phyloP scores from a whole-genome alignment of 2,888 invertebrate species.

The Agrotis puta region DNA sequence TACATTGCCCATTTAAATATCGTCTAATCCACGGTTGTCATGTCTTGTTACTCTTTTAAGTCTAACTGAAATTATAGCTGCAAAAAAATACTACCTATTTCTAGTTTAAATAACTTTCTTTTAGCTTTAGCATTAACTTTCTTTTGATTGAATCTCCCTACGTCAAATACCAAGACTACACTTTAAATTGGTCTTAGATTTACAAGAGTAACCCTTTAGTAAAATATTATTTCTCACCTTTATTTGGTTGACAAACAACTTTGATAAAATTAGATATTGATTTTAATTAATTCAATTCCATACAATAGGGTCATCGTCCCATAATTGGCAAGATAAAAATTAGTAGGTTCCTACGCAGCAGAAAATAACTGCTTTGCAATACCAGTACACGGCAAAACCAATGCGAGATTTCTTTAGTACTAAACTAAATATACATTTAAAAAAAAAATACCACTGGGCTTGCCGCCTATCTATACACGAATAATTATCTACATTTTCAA shows the following conservation, averaged over 20 bases:
- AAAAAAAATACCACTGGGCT: conserved; percentile 57
- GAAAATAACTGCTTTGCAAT: conserved; percentile 39
- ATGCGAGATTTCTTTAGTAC: conserved; percentile 36
- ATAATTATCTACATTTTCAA: conserved; percentile 47
- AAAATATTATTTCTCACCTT: conserved; percentile 10
- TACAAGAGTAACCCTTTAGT: neutral
- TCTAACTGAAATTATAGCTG: conserved; percentile 1
- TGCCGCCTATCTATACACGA: conserved; percentile 28
- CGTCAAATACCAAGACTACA: conserved; percentile 3
- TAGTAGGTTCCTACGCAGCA: conserved; percentile 31
- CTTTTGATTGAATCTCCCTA: neutral
- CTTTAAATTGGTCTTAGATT: neutral
- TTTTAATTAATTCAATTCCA: conserved; percentile 21
- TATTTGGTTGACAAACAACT: conserved; percentile 5
- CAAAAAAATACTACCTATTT: neutral
- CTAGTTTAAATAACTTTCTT: neutral
- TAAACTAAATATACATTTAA: conserved; percentile 55
- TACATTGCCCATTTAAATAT: conserved; percentile 8
- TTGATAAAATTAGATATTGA: conserved; percentile 5
- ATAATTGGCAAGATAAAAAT: conserved; percentile 48
- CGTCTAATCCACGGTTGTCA: conserved; percentile 37
- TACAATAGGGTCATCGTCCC: conserved; percentile 42
- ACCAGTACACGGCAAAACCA: conserved; percentile 39
- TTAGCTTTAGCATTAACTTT: neutral
- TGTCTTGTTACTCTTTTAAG: conserved; percentile 49